phyloP scores from a whole-genome alignment of 1,140 invertebrate species.

The Zophobas atratus region DNA sequence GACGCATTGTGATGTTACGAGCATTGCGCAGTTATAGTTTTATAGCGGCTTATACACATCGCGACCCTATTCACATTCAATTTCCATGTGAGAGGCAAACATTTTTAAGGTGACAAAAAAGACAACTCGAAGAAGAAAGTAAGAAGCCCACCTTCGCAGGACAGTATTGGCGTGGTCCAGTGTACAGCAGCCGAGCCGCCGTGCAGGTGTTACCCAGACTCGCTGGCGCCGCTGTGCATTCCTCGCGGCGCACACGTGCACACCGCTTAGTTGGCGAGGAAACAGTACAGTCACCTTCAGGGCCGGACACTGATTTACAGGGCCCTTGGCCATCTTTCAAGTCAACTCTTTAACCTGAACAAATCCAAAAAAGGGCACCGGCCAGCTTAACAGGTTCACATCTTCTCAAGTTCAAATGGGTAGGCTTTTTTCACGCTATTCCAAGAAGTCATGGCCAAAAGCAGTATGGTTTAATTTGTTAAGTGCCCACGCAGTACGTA shows the following conservation, averaged over 20 bases:
- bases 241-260: constrained; percentile 62
- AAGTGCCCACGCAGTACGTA: too few relatives aligned
- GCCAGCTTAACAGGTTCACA: too few relatives aligned
- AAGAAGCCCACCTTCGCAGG: constrained; percentile 48
- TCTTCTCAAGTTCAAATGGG: too few relatives aligned
- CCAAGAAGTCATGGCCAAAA: background rate
- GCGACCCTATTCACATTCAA: background rate
- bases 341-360: background rate
- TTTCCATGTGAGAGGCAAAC: too few relatives aligned
- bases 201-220: constrained; percentile 64
- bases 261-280: constrained; percentile 45
- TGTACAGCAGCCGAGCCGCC: constrained; percentile 44
- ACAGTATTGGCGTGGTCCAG: constrained; percentile 56
- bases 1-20: too few relatives aligned
- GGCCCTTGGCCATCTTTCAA: constrained; percentile 21
- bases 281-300: constrained; percentile 50
- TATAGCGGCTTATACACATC: background rate
- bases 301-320: constrained; percentile 37
- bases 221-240: constrained; percentile 61
- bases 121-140: background rate
- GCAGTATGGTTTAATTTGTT: background rate
- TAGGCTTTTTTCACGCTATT: too few relatives aligned
- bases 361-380: background rate
- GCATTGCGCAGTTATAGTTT: too few relatives aligned
- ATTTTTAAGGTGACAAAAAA: constrained; percentile 8